Percentiles rank a stretch among this genome's conserved stretches.
Conservation (phyloP, 2,888 invertebrate species). For the Caenorhabditis sp. region DNA sequence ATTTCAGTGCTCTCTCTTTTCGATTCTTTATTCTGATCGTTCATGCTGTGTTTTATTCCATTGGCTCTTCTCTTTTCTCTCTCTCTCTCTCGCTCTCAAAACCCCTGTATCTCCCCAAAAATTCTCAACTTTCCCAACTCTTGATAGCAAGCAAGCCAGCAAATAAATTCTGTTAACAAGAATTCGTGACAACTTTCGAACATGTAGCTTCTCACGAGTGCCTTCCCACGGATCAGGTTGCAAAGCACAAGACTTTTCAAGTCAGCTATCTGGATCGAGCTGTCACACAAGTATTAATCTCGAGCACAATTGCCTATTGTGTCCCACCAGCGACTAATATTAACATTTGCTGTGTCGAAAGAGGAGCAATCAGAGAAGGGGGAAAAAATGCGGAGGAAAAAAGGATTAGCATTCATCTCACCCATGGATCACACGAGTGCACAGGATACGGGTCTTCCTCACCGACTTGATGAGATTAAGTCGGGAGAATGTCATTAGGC, state of each 20-base stretch:
- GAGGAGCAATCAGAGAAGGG: background rate
- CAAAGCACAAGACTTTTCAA: background rate
- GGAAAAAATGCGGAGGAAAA: background rate
- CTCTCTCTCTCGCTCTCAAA: no score
- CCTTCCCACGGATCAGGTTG: conserved; percentile 24
- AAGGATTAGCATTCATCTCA: conserved; percentile 41
- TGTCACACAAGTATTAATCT: conserved; percentile 31
- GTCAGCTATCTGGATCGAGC: background rate
- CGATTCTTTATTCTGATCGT: conserved; percentile 1
- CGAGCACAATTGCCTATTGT: conserved; percentile 29
- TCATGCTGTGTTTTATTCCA: conserved; percentile 40
- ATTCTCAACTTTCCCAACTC: background rate
- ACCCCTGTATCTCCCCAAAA: no score
- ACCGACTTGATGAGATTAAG: conserved; percentile 42
- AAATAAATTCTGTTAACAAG: conserved; percentile 61
- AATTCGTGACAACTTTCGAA: no score
- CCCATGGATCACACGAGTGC: conserved; percentile 43
- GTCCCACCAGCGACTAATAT: background rate
- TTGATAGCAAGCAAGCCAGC: conserved; percentile 44
- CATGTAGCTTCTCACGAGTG: conserved; percentile 10
- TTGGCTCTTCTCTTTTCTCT: conserved; percentile 20
- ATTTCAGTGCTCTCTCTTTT: conserved; percentile 25
- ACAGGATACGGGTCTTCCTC: conserved; percentile 48
- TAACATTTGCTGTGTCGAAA: conserved; percentile 28
- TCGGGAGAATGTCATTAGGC: background rate